phyloP scores from a whole-genome alignment of 2,797 vertebrate species.

The Psittacula derbiana region DNA sequence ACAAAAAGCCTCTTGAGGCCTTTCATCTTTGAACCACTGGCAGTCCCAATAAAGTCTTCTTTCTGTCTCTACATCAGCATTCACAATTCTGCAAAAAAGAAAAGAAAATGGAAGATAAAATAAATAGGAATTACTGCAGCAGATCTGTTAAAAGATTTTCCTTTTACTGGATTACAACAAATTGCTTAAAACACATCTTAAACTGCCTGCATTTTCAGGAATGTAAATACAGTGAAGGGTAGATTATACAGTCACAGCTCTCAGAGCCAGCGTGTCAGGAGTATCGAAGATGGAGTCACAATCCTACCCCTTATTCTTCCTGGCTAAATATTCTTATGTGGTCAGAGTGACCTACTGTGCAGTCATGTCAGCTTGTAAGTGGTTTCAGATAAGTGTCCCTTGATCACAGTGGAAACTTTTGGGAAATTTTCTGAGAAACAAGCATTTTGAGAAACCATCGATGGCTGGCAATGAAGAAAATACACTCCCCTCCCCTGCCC shows the following conservation, averaged over 20 bases:
- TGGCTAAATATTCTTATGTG: conserved; percentile 1
- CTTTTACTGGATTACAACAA: conserved; percentile 30
- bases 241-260: background rate
- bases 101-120: conserved; percentile 42
- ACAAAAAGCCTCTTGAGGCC: conserved; percentile 31
- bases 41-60: conserved; percentile 8
- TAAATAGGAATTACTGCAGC: conserved; percentile 6
- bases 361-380: background rate
- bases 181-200: conserved; percentile 4
- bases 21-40: conserved; percentile 57
- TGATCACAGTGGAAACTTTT: conserved; percentile 37
- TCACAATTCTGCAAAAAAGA: background rate
- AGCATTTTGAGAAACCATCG: background rate
- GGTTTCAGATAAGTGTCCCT: conserved; percentile 40
- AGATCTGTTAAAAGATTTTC: background rate
- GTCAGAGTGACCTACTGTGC: conserved; percentile 31
- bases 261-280: background rate
- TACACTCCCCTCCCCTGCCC: background rate
- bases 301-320: background rate
- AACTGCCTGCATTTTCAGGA: conserved; percentile 34
- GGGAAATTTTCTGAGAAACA: conserved; percentile 41
- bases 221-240: conserved; percentile 36
- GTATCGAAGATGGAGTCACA: background rate
- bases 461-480: background rate
- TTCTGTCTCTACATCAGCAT: conserved; percentile 24